A percentile compares a stretch with the other conserved stretches of the same genome.
phyloP scores from a whole-genome alignment of 1,140 invertebrate species.

The Drosophila pseudoananassae region DNA sequence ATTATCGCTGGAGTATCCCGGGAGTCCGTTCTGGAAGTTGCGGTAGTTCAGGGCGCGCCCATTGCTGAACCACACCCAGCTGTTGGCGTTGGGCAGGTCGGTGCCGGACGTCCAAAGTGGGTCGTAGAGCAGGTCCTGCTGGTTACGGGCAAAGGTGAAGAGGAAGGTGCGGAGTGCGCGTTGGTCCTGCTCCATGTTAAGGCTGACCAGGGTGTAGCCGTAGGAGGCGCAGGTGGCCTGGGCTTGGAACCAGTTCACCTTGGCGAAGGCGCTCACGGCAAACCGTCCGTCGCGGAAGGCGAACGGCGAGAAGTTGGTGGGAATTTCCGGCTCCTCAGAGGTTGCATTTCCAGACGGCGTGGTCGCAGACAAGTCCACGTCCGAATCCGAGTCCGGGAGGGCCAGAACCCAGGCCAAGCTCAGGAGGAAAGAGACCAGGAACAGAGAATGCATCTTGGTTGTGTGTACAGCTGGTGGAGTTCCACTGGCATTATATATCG shows the following conservation, averaged over 20 bases:
- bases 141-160: slow-evolving; percentile 3
- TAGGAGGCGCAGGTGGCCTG: slow-evolving; percentile 35
- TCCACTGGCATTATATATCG: slow-evolving; percentile 17
- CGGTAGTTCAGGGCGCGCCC: slow-evolving; percentile 42
- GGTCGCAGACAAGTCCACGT: not conserved
- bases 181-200: slow-evolving; percentile 37
- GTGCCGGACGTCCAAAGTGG: slow-evolving; percentile 48
- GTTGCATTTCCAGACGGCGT: slow-evolving; percentile 16
- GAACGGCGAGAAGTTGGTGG: slow-evolving; percentile 34
- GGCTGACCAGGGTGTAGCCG: slow-evolving; percentile 43
- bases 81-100: slow-evolving; percentile 23
- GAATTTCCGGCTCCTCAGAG: not conserved
- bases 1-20: not conserved
- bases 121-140: slow-evolving; percentile 20
- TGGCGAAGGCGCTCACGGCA: slow-evolving; percentile 42
- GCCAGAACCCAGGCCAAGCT: slow-evolving; percentile 8
- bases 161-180: slow-evolving; percentile 33
- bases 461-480: not conserved
- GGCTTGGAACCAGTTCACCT: slow-evolving; percentile 56
- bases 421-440: slow-evolving; percentile 20
- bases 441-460: slow-evolving; percentile 28
- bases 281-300: slow-evolving; percentile 15
- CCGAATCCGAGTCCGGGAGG: not conserved
- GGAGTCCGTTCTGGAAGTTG: slow-evolving; percentile 36
- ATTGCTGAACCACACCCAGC: slow-evolving; percentile 49